Evolutionary conservation across 2,797 vertebrate genomes (phyloP).

Genomic region (Smutsia gigantea): DNA sequence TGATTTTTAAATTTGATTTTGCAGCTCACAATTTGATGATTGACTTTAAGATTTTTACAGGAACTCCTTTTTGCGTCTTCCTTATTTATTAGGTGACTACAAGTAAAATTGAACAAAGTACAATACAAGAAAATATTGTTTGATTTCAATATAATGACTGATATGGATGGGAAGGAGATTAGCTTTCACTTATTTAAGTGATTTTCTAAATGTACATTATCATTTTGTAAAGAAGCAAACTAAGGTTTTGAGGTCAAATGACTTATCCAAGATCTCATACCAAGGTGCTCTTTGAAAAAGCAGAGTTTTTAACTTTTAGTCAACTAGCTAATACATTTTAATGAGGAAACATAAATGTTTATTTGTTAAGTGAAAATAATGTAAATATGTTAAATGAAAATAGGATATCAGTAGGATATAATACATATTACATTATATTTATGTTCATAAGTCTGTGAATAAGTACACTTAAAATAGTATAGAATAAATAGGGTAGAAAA

Average conservation of each 20-base stretch:
- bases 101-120: background rate
- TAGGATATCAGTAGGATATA: background rate
- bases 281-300: background rate
- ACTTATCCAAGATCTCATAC: background rate
- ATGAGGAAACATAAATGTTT: background rate
- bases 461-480: background rate
- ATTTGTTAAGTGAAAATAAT: too few relatives aligned
- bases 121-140: slow-evolving; percentile 1
- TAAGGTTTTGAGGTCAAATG: background rate
- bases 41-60: background rate
- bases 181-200: background rate
- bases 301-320: background rate
- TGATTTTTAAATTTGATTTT: slow-evolving; percentile 4
- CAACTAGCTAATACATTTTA: background rate
- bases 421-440: background rate
- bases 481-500: background rate
- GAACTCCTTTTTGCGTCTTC: background rate
- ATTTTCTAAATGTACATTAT: background rate
- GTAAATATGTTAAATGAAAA: background rate
- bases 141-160: background rate
- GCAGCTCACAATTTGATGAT: background rate
- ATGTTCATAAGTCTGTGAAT: background rate
- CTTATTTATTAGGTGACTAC: background rate
- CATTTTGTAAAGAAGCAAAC: background rate
- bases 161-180: background rate